Evolutionary conservation across 1,140 invertebrate species (phyloP).

Genomic region (Papilio machaon): DNA sequence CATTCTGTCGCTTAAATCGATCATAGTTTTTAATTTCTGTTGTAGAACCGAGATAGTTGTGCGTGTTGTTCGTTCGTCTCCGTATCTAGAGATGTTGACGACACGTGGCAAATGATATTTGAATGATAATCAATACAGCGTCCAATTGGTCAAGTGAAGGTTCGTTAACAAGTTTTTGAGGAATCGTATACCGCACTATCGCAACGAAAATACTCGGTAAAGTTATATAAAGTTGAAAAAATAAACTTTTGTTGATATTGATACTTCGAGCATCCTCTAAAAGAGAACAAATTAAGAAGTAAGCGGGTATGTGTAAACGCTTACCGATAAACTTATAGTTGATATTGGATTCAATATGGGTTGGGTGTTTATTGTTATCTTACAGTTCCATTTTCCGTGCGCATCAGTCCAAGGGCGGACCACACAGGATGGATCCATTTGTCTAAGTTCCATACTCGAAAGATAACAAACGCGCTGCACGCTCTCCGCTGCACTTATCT

Average conservation of each 20-base stretch:
- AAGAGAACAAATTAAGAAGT: neutral
- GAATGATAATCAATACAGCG: neutral
- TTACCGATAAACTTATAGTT: neutral
- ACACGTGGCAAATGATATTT: neutral
- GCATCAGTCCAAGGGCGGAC: conserved; percentile 72
- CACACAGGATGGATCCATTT: conserved; percentile 80
- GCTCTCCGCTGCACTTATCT: conserved; percentile 78
- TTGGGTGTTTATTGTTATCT: conserved; percentile 50
- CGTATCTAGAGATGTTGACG: neutral
- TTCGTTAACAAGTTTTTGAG: neutral
- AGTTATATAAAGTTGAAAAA: neutral
- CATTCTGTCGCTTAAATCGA: neutral
- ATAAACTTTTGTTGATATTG: too few relatives aligned
- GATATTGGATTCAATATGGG: conserved; percentile 22
- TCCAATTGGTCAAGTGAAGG: neutral
- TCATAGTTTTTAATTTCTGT: too few relatives aligned
- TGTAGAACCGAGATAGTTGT: neutral
- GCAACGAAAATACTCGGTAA: neutral
- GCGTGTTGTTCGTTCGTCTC: neutral
- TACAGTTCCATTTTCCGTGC: conserved; percentile 61
- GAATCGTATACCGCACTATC: neutral
- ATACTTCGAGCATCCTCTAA: neutral
- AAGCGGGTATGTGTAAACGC: neutral
- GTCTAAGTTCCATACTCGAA: conserved; percentile 66
- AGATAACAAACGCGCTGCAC: conserved; percentile 78